These are phyloP conservation scores for Rallus crepitans DNA, from an alignment of 2,797 vertebrate genomes.

Conservation along the genomic window DNA sequence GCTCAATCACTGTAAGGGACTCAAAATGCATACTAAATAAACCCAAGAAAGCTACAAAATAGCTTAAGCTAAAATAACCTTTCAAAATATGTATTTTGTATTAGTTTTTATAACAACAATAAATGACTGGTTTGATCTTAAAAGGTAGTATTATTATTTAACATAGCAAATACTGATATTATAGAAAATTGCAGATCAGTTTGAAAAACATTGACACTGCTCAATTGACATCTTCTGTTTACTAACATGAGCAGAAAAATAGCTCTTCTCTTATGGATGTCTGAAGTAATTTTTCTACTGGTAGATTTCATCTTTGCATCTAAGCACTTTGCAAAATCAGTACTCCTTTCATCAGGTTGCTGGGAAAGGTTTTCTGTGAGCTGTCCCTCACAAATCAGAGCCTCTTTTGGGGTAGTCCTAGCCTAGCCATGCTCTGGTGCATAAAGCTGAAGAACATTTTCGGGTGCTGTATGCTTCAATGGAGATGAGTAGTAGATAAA, in stretches of 20 bases:
- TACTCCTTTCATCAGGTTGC: background rate
- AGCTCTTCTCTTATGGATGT: background rate
- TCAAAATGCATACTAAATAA: background rate
- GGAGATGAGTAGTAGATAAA: background rate
- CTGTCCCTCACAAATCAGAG: background rate
- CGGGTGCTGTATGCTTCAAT: background rate
- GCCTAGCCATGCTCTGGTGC: background rate
- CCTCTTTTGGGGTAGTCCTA: background rate
- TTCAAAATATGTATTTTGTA: background rate
- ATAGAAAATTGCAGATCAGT: background rate
- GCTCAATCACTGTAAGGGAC: background rate
- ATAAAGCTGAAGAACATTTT: constrained; percentile 28
- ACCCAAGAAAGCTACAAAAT: background rate
- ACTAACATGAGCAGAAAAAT: background rate
- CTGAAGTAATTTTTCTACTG: background rate
- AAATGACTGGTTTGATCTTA: background rate
- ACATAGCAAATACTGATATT: background rate
- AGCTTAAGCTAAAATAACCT: background rate
- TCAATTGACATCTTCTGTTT: background rate
- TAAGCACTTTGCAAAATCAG: background rate
- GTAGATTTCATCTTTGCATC: background rate
- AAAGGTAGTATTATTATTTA: background rate
- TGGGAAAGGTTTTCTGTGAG: background rate
- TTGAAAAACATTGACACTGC: background rate
- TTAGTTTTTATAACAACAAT: background rate